Evolutionary conservation across 2,797 vertebrate species (phyloP).

Genomic region (Onychomys leucogaster): DNA sequence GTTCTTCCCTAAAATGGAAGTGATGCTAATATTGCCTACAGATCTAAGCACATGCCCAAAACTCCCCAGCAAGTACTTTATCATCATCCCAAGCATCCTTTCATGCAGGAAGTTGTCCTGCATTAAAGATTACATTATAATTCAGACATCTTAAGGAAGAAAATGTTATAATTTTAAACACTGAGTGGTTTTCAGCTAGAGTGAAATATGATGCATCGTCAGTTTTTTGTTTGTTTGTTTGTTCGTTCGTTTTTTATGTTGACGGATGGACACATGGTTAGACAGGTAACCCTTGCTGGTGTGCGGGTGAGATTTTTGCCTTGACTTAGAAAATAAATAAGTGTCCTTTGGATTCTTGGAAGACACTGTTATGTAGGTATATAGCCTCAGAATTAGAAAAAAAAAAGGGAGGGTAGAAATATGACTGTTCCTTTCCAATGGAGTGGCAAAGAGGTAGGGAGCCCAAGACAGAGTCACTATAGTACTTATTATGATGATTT

Average conservation of each 20-base stretch:
- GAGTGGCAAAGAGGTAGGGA: background rate
- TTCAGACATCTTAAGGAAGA: background rate
- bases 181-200: background rate
- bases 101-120: background rate
- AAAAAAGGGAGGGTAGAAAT: rapidly evolving
- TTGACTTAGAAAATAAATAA: background rate
- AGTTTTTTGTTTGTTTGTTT: background rate
- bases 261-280: background rate
- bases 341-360: background rate
- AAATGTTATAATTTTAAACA: background rate
- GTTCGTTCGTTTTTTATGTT: background rate
- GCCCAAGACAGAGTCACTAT: background rate
- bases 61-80: background rate
- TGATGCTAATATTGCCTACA: background rate
- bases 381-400: background rate
- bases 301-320: background rate
- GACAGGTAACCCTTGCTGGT: background rate
- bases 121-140: background rate
- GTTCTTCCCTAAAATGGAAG: background rate
- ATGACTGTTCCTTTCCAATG: background rate
- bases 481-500: background rate
- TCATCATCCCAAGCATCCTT: background rate
- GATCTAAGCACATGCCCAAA: background rate
- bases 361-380: background rate
- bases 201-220: background rate